Conservation (phyloP, 2,797 vertebrate species). For the Ptychobarbus kaznakovi region DNA sequence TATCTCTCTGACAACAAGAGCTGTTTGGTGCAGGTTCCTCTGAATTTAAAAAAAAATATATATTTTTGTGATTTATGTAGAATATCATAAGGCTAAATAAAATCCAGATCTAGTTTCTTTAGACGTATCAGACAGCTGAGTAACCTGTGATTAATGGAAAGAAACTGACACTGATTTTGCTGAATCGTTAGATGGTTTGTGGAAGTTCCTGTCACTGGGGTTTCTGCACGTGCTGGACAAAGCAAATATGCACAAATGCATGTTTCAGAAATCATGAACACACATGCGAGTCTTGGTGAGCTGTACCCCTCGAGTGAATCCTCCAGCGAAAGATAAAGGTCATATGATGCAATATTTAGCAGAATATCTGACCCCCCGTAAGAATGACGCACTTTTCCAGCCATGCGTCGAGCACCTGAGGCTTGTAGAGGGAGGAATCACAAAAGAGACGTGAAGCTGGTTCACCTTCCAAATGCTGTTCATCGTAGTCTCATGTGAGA, state of each 20-base stretch:
- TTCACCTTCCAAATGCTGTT: constrained; percentile 12
- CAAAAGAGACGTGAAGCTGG: constrained; percentile 5
- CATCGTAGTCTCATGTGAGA: neutral
- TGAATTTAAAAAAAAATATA: neutral
- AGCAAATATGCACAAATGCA: neutral
- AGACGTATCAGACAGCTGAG: neutral
- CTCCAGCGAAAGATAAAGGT: neutral
- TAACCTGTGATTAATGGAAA: neutral
- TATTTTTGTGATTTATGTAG: neutral
- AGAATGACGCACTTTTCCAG: neutral
- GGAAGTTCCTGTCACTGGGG: neutral
- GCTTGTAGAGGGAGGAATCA: neutral
- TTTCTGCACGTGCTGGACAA: neutral
- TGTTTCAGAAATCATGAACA: neutral
- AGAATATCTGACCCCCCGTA: neutral
- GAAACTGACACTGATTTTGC: neutral
- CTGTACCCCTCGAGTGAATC: neutral
- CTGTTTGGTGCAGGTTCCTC: neutral
- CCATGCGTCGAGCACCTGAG: neutral
- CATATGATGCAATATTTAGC: constrained; percentile 8
- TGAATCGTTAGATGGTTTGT: neutral
- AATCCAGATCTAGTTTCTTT: neutral
- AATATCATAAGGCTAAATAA: neutral
- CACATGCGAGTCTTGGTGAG: neutral
- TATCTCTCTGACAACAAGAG: neutral